Evolutionary conservation across 2,888 invertebrate genomes (phyloP), one percentile per base, ranked within the genome.

Genomic region (Lordiphosa andalusiaca): DNA sequence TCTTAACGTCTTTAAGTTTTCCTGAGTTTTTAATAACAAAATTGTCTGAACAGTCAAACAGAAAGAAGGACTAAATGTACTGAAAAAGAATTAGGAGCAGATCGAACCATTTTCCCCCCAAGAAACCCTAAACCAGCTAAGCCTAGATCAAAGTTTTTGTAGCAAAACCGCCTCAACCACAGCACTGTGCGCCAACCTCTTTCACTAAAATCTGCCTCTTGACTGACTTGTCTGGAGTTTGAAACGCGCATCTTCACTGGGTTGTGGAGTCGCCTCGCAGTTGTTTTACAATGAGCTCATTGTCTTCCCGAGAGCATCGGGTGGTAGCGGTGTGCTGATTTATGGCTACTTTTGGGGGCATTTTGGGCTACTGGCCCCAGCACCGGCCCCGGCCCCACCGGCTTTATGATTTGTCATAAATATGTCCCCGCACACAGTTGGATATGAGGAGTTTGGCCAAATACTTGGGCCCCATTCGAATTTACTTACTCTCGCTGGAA

Each of bases 401-500:
- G 48, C 59, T 69, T 81, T 81, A 81, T 81, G 80, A 84, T 84
- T 80, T 77, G 78, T 78, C 78, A 78, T 78, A 78, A 78, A 78
- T 77, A 78, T 78, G 78, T 78, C 77, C 69, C 68, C 42, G 38
- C 38, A 44, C 38, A 30, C 30, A 35, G 50, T 51, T 21, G 55
- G 30, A 30, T 30, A 9, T 30, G 30, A 9, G 30, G 7, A 30
- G 30, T 30, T 30, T 19, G 19, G 30, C 30, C 6, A 25, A 25
- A 6, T 16, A 1, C 25, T 6, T 30, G 30, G 30, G 9, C 30
- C 7, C 30, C 9, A 47, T 58, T 33, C 7, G 12, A n/a, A 50
- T 35, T 64, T 68, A 82, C 89, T 90, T 90, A 93, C 93, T 92
- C 93, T 93, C 88, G 93, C 91, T 90, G 93, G 93, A 90, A 93